Conservation (phyloP, 2,888 invertebrate species). For the Galerucella pusilla region DNA sequence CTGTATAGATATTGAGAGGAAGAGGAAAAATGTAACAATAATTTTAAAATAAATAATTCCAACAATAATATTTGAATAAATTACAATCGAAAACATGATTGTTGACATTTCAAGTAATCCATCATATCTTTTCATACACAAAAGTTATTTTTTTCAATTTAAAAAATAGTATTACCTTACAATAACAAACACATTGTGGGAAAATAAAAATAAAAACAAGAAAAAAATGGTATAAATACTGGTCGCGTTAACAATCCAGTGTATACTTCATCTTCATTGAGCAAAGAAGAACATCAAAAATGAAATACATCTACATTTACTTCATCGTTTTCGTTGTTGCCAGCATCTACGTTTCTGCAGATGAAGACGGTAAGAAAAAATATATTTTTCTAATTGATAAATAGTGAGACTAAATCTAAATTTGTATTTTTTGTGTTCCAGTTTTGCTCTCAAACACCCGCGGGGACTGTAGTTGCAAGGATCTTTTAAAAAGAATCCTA, state of each 20-base stretch:
- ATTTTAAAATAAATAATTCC: background rate
- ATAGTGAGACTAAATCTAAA: no score
- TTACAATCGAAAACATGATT: background rate
- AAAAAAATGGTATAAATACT: background rate
- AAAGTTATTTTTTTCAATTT: background rate
- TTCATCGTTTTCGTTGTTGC: background rate
- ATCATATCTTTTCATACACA: background rate
- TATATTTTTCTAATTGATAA: background rate
- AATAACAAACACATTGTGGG: background rate
- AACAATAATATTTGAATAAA: background rate
- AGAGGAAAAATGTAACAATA: background rate
- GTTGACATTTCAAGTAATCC: background rate
- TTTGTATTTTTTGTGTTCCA: background rate
- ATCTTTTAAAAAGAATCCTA: background rate
- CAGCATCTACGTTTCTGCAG: background rate
- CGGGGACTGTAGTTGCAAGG: background rate
- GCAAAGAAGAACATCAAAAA: background rate
- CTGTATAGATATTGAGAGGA: background rate
- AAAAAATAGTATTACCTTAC: background rate
- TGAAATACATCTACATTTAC: slow-evolving; percentile 7
- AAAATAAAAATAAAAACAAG: slow-evolving; percentile 1
- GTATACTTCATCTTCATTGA: background rate
- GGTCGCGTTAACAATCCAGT: background rate
- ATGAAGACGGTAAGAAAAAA: background rate
- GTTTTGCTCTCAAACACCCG: background rate